Conservation (phyloP, 2,888 invertebrate species). For the Caenorhabditis afra region DNA sequence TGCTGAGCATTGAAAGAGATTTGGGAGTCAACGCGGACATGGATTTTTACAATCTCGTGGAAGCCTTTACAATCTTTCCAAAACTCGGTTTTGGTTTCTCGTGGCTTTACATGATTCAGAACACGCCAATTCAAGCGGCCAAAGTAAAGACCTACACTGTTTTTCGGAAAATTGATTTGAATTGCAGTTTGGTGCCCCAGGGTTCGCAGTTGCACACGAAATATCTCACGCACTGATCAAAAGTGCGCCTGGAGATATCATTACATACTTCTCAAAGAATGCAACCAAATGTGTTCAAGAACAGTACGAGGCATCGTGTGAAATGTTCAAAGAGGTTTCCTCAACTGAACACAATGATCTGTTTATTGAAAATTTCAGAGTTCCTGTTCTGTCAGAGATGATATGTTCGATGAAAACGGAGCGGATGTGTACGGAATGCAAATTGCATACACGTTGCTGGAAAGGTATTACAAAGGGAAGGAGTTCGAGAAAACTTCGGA, state of each 20-base stretch:
- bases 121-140: not conserved
- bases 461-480: not conserved
- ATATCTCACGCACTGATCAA: not conserved
- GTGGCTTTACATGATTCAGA: not conserved
- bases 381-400: not conserved
- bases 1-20: not conserved
- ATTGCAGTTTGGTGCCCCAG: not conserved
- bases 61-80: not conserved
- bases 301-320: not conserved
- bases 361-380: not conserved
- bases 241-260: not conserved
- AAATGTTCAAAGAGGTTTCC: no score
- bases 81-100: not conserved
- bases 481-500: not conserved
- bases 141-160: not conserved
- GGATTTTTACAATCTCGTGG: not conserved
- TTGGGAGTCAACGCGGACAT: not conserved
- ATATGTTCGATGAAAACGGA: not conserved
- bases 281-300: not conserved
- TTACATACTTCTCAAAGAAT: not conserved
- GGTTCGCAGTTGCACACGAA: slow-evolving; percentile 4
- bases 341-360: no score
- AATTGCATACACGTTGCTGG: not conserved
- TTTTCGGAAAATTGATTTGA: not conserved
- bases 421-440: slow-evolving; percentile 4